Conservation (phyloP, 2,888 invertebrate genomes). For the Pharmacophagus antenor region DNA sequence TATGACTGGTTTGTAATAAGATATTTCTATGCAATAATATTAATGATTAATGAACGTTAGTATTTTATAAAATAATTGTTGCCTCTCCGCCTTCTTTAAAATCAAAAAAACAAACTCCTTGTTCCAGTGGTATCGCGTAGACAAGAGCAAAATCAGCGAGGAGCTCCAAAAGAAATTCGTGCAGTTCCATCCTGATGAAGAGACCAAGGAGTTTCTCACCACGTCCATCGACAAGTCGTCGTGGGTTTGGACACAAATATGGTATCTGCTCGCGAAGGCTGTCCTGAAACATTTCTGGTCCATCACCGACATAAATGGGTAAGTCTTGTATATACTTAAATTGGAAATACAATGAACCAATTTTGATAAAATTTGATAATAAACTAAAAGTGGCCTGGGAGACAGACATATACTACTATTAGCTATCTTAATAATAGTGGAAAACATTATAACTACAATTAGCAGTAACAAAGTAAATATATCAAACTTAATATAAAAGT, state of each 20-base stretch:
- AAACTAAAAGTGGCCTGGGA: no score
- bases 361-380: no score
- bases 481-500: neutral
- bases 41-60: neutral
- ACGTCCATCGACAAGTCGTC: constrained; percentile 89
- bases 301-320: constrained; percentile 97
- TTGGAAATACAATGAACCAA: no score
- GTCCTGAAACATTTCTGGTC: constrained; percentile 94
- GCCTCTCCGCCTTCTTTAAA: neutral
- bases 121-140: constrained; percentile 87
- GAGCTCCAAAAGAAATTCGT: constrained; percentile 82
- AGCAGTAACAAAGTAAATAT: neutral
- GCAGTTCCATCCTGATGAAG: constrained; percentile 85
- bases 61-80: neutral
- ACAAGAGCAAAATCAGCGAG: constrained; percentile 76
- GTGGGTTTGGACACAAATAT: constrained; percentile 93
- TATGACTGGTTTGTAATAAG: no score
- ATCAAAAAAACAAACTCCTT: constrained; percentile 35
- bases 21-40: neutral
- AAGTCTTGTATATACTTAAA: constrained; percentile 66
- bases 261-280: constrained; percentile 93
- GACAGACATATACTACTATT: no score
- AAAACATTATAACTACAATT: neutral
- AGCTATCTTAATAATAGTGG: no score
- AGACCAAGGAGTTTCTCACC: constrained; percentile 87